Percentiles rank a stretch among this genome's conserved stretches.
These are phyloP conservation scores for Synanthedon vespiformis DNA, from an alignment of 2,888 invertebrate species.

Conservation along the genomic window DNA sequence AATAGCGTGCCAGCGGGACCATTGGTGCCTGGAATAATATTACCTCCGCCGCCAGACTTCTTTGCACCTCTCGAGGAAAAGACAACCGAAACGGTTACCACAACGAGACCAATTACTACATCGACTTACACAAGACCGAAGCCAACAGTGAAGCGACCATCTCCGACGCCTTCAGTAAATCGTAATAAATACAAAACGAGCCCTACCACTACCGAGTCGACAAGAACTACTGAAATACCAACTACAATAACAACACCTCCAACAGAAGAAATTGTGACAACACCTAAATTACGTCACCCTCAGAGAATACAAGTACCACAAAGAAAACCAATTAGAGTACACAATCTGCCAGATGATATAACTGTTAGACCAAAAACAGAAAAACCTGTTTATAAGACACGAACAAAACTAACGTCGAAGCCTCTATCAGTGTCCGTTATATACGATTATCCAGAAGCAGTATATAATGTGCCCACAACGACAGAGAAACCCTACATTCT, in stretches of 20 bases:
- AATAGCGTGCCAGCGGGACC: slow-evolving; percentile 86
- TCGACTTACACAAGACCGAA: slow-evolving; percentile 38
- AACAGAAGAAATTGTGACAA: slow-evolving; percentile 49
- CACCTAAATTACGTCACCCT: slow-evolving; percentile 32
- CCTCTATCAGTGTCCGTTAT: slow-evolving; percentile 59
- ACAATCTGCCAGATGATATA: slow-evolving; percentile 49
- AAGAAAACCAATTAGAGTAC: slow-evolving; percentile 54
- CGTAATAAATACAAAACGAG: slow-evolving; percentile 53
- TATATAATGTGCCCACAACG: slow-evolving; percentile 52
- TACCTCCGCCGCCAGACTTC: slow-evolving; percentile 90
- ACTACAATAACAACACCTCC: slow-evolving; percentile 45
- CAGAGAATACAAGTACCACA: slow-evolving; percentile 46
- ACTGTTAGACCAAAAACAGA: slow-evolving; percentile 49
- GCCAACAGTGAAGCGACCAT: slow-evolving; percentile 36
- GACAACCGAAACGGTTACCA: slow-evolving; percentile 33
- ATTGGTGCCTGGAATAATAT: slow-evolving; percentile 86
- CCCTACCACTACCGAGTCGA: slow-evolving; percentile 47
- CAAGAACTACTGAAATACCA: slow-evolving; percentile 47
- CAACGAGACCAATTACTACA: slow-evolving; percentile 30
- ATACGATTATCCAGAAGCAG: slow-evolving; percentile 58
- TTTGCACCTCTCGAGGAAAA: slow-evolving; percentile 78
- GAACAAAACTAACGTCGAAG: slow-evolving; percentile 62
- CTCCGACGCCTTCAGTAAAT: slow-evolving; percentile 35
- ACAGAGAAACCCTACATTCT: slow-evolving; percentile 62
- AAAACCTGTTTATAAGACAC: slow-evolving; percentile 54